Conservation (phyloP, 2,888 invertebrate genomes). For the Brenthis hecate region DNA sequence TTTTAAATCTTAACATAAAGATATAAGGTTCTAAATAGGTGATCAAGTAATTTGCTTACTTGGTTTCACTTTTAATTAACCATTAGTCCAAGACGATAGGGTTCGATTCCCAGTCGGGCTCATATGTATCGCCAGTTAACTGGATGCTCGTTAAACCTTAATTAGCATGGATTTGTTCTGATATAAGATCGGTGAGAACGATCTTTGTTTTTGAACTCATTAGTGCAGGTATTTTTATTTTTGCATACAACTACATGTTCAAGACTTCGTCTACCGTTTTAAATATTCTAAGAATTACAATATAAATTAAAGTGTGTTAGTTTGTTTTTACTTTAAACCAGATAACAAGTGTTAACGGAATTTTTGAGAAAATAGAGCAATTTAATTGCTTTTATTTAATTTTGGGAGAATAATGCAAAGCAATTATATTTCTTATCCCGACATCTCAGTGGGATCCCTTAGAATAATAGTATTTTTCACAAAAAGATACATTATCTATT, state of each 20-base stretch:
- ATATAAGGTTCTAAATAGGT: not conserved
- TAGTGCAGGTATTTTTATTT: conserved; percentile 11
- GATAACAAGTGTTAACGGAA: too few relatives aligned
- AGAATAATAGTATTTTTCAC: too few relatives aligned
- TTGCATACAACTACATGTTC: conserved; percentile 5
- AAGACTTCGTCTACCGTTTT: not conserved
- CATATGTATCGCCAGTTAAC: conserved; percentile 27
- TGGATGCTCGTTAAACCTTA: conserved; percentile 27
- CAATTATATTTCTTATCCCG: too few relatives aligned
- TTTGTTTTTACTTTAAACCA: too few relatives aligned
- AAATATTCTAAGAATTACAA: too few relatives aligned
- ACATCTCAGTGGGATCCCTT: too few relatives aligned
- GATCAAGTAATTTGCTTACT: not conserved
- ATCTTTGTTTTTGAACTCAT: conserved; percentile 22
- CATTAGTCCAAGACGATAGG: conserved; percentile 22
- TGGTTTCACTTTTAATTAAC: conserved; percentile 28
- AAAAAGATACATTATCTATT: too few relatives aligned
- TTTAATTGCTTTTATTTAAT: too few relatives aligned
- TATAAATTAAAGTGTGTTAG: too few relatives aligned
- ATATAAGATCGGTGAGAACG: conserved; percentile 28
- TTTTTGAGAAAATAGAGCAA: too few relatives aligned
- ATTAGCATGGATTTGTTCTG: conserved; percentile 26
- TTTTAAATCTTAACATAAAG: not conserved
- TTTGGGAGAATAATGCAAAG: too few relatives aligned
- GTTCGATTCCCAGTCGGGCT: conserved; percentile 25